Evolutionary conservation across 1,140 invertebrate species (phyloP).

Genomic region (Tetramorium parvispinum): DNA sequence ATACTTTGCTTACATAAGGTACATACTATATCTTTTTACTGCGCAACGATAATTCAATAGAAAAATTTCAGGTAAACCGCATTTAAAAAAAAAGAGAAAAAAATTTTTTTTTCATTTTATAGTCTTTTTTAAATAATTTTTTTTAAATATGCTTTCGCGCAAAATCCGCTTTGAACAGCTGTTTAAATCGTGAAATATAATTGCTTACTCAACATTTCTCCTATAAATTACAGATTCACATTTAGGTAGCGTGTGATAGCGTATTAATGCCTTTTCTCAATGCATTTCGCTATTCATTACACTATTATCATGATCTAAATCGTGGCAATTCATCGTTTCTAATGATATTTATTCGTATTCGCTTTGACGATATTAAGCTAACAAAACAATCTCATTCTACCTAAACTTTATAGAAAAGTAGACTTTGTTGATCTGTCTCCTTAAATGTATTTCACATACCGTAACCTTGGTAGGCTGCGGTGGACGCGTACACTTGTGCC

Average conservation of each 20-base stretch:
- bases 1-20: constrained; percentile 39
- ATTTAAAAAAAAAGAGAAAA: constrained; percentile 2
- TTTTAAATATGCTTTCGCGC: background rate
- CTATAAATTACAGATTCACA: constrained; percentile 67
- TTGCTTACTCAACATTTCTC: constrained; percentile 57
- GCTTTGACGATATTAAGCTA: constrained; percentile 75
- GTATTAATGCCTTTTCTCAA: constrained; percentile 53
- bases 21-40: constrained; percentile 31
- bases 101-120: background rate
- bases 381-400: constrained; percentile 80
- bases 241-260: constrained; percentile 64
- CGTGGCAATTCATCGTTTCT: constrained; percentile 59
- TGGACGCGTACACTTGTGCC: constrained; percentile 86
- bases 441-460: constrained; percentile 87
- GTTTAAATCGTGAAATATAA: constrained; percentile 47
- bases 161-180: constrained; percentile 20
- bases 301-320: constrained; percentile 63
- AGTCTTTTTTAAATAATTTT: constrained; percentile 9
- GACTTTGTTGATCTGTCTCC: constrained; percentile 77
- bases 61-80: constrained; percentile 7
- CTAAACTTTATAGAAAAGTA: constrained; percentile 83
- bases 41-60: constrained; percentile 36
- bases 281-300: constrained; percentile 59
- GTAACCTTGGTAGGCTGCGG: constrained; percentile 90
- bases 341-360: constrained; percentile 65